phyloP scores from a whole-genome alignment of 2,888 invertebrate genomes.

The Tachystola acroxantha region DNA sequence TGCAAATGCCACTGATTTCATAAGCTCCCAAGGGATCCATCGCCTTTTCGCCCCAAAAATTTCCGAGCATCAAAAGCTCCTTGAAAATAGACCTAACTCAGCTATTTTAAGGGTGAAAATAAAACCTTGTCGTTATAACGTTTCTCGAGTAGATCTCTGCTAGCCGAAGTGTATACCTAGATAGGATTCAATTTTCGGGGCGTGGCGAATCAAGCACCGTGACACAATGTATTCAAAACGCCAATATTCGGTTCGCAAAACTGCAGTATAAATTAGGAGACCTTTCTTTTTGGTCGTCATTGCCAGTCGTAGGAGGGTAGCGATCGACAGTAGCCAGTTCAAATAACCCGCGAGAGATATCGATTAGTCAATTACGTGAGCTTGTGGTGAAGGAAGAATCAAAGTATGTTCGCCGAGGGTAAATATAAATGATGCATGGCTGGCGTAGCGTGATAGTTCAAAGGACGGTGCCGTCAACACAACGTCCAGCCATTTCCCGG shows the following conservation, averaged over 20 bases:
- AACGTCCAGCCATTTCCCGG: constrained; percentile 38
- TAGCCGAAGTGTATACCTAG: constrained; percentile 64
- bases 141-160: constrained; percentile 44
- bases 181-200: constrained; percentile 76
- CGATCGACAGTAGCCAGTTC: constrained; percentile 37
- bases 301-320: constrained; percentile 47
- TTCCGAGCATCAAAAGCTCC: constrained; percentile 18
- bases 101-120: constrained; percentile 29
- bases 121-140: constrained; percentile 26
- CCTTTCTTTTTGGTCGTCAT: constrained; percentile 56
- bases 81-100: constrained; percentile 28
- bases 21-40: constrained; percentile 77
- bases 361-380: constrained; percentile 61
- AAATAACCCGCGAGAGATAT: constrained; percentile 40
- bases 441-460: constrained; percentile 80
- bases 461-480: constrained; percentile 57
- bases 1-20: constrained; percentile 85
- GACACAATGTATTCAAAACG: constrained; percentile 75
- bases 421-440: constrained; percentile 78
- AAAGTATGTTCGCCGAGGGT: constrained; percentile 77
- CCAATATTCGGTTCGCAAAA: constrained; percentile 66
- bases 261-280: constrained; percentile 67
- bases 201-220: constrained; percentile 76
- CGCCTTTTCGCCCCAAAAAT: constrained; percentile 71
- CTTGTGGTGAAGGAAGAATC: constrained; percentile 64